Percentiles rank a stretch among this genome's conserved stretches.
Evolutionary conservation across 2,888 invertebrate species (phyloP).

Genomic region (Neoascia interrupta): DNA sequence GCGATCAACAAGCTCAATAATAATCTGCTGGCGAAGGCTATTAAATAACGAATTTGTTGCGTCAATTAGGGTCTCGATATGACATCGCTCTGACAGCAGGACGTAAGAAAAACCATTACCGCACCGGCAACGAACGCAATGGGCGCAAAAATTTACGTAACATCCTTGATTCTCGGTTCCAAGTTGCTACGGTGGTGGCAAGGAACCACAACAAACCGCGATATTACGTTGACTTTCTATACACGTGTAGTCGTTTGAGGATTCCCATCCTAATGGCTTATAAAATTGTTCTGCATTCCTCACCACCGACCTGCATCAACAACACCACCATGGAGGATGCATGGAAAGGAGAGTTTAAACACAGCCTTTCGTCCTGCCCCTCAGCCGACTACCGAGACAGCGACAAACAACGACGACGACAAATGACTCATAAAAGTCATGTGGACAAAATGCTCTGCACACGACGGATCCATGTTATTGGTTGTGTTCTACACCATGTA

Average conservation of each 20-base stretch:
- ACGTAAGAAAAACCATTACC: conserved; percentile 29
- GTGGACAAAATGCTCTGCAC: conserved; percentile 68
- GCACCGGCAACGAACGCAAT: neutral
- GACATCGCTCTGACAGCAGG: conserved; percentile 57
- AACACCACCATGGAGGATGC: conserved; percentile 6
- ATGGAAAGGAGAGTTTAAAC: conserved; percentile 8
- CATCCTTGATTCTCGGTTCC: conserved; percentile 12
- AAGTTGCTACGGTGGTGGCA: neutral
- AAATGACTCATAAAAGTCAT: conserved; percentile 71
- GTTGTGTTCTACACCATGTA: conserved; percentile 60
- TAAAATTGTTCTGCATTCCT: conserved; percentile 60
- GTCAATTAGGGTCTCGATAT: conserved; percentile 58
- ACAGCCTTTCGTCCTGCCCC: conserved; percentile 25
- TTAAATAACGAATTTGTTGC: conserved; percentile 65
- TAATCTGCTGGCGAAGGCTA: too few relatives aligned
- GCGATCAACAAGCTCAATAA: too few relatives aligned
- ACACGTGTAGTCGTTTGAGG: conserved; percentile 47
- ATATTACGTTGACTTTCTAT: conserved; percentile 46
- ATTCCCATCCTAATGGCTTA: conserved; percentile 49
- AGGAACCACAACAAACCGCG: conserved; percentile 60
- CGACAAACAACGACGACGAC: conserved; percentile 64
- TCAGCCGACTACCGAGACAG: conserved; percentile 20
- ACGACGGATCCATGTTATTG: conserved; percentile 37
- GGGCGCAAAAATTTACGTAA: conserved; percentile 37
- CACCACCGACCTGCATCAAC: conserved; percentile 24